Conservation (phyloP, 2,888 invertebrate genomes). For the Drosophila picticornis region DNA sequence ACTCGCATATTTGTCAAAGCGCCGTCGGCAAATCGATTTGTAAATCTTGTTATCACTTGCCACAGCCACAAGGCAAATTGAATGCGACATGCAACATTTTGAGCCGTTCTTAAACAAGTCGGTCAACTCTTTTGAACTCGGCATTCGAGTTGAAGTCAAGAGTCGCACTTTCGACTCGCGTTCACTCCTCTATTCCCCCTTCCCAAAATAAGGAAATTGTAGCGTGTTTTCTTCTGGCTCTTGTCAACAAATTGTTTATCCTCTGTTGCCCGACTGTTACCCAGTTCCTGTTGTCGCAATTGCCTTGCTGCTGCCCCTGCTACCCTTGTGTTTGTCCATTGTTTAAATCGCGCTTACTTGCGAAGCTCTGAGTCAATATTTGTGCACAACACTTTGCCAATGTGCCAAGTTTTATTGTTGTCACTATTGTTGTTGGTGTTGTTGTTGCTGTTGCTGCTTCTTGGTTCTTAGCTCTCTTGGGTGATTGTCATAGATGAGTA, state of each 20-base stretch:
- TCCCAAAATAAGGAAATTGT: constrained; percentile 53
- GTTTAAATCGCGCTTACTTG: constrained; percentile 82
- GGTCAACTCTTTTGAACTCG: constrained; percentile 31
- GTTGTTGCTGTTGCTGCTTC: constrained; percentile 7
- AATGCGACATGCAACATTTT: constrained; percentile 38
- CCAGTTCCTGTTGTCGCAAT: constrained; percentile 33
- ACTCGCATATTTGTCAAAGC: constrained; percentile 68
- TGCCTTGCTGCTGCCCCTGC: neutral
- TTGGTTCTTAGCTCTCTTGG: constrained; percentile 13
- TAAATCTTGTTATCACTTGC: constrained; percentile 81
- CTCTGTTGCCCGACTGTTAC: constrained; percentile 42
- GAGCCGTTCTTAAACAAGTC: constrained; percentile 68
- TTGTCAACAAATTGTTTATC: constrained; percentile 56
- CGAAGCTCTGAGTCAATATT: constrained; percentile 80
- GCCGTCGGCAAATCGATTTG: constrained; percentile 81
- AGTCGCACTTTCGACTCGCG: constrained; percentile 71
- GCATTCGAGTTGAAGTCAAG: constrained; percentile 4
- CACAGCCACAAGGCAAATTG: constrained; percentile 24
- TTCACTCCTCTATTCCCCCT: neutral
- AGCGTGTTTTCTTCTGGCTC: constrained; percentile 28
- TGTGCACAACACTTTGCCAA: constrained; percentile 79
- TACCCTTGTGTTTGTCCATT: constrained; percentile 70
- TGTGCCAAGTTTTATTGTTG: constrained; percentile 73
- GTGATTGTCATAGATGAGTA: constrained; percentile 11
- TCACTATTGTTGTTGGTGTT: constrained; percentile 3